Evolutionary conservation across 2,113 vertebrate species (phyloP), one percentile per base, ranked within the genome.

Genomic region (Anguilla rostrata): DNA sequence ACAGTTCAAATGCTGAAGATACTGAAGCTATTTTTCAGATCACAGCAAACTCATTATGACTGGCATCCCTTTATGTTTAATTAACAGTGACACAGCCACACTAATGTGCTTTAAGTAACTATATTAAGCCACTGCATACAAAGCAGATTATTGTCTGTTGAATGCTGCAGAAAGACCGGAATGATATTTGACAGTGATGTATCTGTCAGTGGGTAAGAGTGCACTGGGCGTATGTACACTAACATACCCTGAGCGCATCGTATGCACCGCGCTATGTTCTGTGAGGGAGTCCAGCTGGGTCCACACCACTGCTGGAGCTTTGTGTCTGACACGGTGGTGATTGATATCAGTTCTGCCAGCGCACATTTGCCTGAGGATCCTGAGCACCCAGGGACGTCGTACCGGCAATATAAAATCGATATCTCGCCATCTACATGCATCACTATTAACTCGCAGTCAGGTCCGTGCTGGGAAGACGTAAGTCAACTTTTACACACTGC

Each of bases 331-430:
- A 90, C 86, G 78, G 39, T 0, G 16, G 49, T 87, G 84, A 86
- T 56, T 82, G 49, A 93, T 78, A 90, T 90, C 41, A 40, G 89
- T 78, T 82, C 80, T 0, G 0, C 66, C 87, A 82, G 83, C 83
- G 84, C 90, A 82, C 80, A 90, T 90, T 86, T 92, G 87, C 88
- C 85, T 87, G 90, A 89, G 89, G 93, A 90, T 84, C 83, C 93
- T 91, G 90, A 92, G 86, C 63, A 83, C 57, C 85, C 49, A 90
- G 85, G 88, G 82, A 92, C 90, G 90, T 86, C 90, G 90, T 86
- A 92, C 83, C 5, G 90, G 78, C 83, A 39, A 88, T 91, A 92
- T 86, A 89, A 87, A 91, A 91, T 93, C 90, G 89, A 90, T 91
- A 91, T 88, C 80, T 83, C 82, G 85, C 86, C 86, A 90, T 79